These are phyloP conservation scores for Butorides virescens DNA, from an alignment of 2,113 vertebrate species.

Conservation along the genomic window DNA sequence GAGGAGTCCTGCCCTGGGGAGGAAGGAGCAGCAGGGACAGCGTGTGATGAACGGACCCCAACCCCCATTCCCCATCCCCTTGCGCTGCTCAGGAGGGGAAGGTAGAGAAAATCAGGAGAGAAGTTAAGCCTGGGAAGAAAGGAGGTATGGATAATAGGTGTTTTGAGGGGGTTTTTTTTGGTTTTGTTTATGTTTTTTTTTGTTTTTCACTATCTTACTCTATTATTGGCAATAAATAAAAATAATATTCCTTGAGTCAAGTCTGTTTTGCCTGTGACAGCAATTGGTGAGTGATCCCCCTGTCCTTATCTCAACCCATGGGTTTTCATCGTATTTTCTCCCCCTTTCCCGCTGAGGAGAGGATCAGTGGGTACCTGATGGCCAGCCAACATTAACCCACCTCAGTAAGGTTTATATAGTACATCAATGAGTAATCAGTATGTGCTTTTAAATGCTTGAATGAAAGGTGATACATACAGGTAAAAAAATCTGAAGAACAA, in stretches of 20 bases:
- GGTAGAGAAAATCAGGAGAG: background rate
- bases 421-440: background rate
- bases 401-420: background rate
- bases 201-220: background rate
- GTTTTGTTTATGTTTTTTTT: background rate
- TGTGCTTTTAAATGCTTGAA: background rate
- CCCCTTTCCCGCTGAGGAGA: background rate
- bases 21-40: background rate
- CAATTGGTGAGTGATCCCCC: background rate
- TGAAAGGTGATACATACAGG: background rate
- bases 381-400: background rate
- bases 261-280: too few relatives aligned
- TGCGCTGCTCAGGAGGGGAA: background rate
- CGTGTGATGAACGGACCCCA: background rate
- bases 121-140: background rate
- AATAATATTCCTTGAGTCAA: background rate
- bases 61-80: background rate
- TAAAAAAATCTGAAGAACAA: background rate
- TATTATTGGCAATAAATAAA: background rate
- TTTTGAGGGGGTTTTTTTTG: too few relatives aligned
- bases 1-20: background rate
- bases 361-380: background rate
- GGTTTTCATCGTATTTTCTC: background rate
- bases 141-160: too few relatives aligned
- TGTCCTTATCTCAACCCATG: background rate